Conservation (phyloP, 2,797 vertebrate species). For the Sarcophilus harrisii region DNA sequence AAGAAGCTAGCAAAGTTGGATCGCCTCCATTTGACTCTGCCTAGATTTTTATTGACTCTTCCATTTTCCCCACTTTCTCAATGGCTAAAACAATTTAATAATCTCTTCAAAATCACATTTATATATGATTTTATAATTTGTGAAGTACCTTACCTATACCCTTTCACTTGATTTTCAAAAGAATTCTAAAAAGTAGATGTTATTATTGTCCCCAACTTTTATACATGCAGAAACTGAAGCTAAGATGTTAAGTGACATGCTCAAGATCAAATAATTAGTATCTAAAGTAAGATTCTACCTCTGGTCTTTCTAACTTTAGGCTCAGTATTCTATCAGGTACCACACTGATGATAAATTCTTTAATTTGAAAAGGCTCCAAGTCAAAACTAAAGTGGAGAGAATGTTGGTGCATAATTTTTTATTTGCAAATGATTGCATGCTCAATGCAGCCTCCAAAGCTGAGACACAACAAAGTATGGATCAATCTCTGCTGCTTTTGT, state of each 20-base stretch:
- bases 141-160: background rate
- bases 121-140: background rate
- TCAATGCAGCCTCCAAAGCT: too few relatives aligned
- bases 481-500: too few relatives aligned
- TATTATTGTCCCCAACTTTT: background rate
- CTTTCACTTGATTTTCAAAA: background rate
- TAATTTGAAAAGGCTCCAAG: too few relatives aligned
- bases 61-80: background rate
- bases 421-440: too few relatives aligned
- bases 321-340: background rate
- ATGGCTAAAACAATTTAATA: background rate
- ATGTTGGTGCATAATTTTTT: too few relatives aligned
- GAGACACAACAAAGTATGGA: too few relatives aligned
- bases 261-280: background rate
- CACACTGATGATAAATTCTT: too few relatives aligned
- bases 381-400: too few relatives aligned
- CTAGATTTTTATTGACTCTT: background rate
- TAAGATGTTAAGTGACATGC: background rate
- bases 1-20: background rate
- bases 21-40: background rate
- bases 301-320: background rate
- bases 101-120: background rate
- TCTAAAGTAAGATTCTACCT: background rate
- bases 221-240: background rate
- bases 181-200: background rate